Evolutionary conservation across 2,113 vertebrate species (phyloP).

Genomic region (Speoplatyrhinus poulsoni): DNA sequence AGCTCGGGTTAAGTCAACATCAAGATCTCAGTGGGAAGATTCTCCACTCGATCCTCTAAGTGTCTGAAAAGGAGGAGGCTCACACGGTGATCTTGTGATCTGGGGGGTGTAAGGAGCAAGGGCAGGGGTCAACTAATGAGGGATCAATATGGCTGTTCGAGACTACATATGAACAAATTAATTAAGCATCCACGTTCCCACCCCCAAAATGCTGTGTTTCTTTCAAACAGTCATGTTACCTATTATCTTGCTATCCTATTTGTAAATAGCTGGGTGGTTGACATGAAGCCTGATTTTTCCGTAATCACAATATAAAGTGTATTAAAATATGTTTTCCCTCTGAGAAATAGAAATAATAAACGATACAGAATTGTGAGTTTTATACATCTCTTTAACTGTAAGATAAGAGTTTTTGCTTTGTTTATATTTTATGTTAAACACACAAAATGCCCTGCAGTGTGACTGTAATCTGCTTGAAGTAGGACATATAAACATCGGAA

Average conservation of each 20-base stretch:
- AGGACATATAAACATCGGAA: too few species aligned
- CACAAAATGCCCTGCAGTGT: too few species aligned
- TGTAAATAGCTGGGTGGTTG: too few species aligned
- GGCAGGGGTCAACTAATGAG: conserved; percentile 30
- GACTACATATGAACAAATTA: conserved; percentile 4
- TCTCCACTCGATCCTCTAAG: conserved; percentile 5
- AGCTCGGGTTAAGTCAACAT: conserved; percentile 12
- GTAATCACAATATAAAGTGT: too few species aligned
- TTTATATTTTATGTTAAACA: too few species aligned
- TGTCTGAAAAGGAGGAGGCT: conserved; percentile 10
- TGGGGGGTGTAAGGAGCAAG: not conserved
- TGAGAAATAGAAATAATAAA: too few species aligned
- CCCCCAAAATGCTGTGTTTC: not conserved
- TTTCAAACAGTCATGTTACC: not conserved
- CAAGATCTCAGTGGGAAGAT: conserved; percentile 12
- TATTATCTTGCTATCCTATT: not conserved
- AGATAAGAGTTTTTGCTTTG: too few species aligned
- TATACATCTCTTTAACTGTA: too few species aligned
- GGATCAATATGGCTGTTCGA: conserved; percentile 9
- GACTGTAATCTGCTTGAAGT: too few species aligned
- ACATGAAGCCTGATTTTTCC: too few species aligned
- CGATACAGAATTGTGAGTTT: too few species aligned
- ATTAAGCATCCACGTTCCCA: not conserved
- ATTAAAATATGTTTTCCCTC: too few species aligned
- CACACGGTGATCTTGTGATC: conserved; percentile 12